Conservation (phyloP, 2,888 invertebrate species). For the Drosophila meridiana region DNA sequence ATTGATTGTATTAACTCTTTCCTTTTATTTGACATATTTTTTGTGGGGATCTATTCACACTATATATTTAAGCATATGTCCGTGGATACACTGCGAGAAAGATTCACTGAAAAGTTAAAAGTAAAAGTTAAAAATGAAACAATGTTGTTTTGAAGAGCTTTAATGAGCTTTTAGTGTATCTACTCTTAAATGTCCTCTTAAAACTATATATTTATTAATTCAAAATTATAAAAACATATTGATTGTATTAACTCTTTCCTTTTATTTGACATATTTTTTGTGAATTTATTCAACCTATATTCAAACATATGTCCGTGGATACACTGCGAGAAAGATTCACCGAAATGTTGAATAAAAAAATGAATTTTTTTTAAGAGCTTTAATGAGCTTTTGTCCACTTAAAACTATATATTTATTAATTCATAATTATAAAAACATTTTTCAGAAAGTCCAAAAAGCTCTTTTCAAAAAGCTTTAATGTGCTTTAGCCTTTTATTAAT, state of each 20-base stretch:
- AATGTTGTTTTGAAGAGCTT: not conserved
- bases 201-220: too few relatives aligned
- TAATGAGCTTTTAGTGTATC: not conserved
- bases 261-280: not conserved
- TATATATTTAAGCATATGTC: not conserved
- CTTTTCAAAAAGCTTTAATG: too few relatives aligned
- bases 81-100: slow-evolving; percentile 5
- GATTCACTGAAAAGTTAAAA: not conserved
- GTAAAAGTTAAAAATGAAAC: too few relatives aligned
- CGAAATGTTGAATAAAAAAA: not conserved
- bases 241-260: not conserved
- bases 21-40: not conserved
- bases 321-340: not conserved
- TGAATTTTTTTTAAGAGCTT: not conserved
- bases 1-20: slow-evolving; percentile 1
- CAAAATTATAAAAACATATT: slow-evolving; percentile 14
- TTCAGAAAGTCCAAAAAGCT: too few relatives aligned
- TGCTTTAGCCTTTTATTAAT: too few relatives aligned
- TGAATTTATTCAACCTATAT: not conserved
- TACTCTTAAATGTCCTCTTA: too few relatives aligned
- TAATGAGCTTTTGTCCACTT: not conserved
- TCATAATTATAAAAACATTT: slow-evolving; percentile 1
- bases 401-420: too few relatives aligned
- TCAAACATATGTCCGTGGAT: not conserved
- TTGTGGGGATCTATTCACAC: not conserved